phyloP scores from a whole-genome alignment of 2,113 vertebrate species.

The Rhinichthys klamathensis region DNA sequence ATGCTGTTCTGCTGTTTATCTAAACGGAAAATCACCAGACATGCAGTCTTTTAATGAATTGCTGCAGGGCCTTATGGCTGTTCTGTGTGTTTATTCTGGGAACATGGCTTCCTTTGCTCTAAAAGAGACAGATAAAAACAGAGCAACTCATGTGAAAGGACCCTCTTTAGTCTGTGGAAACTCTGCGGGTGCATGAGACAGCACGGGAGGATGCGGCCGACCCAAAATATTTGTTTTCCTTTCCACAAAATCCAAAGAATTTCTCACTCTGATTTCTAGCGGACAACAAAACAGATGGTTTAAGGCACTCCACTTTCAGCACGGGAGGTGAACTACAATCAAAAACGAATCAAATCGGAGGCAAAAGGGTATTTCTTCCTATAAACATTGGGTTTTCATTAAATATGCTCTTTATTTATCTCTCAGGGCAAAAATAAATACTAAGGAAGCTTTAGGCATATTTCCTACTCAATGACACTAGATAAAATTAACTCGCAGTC shows the following conservation, averaged over 20 bases:
- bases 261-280: conserved; percentile 52
- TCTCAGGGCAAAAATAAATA: not conserved
- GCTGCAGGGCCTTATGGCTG: not conserved
- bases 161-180: conserved; percentile 31
- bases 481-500: not conserved
- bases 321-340: conserved; percentile 22
- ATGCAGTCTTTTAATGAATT: conserved; percentile 23
- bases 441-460: not conserved
- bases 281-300: conserved; percentile 44
- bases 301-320: conserved; percentile 18
- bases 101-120: conserved; percentile 40
- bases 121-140: conserved; percentile 46
- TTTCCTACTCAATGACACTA: not conserved
- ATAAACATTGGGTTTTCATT: conserved; percentile 12
- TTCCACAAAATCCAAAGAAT: conserved; percentile 50
- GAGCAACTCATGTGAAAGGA: conserved; percentile 35
- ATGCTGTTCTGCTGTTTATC: conserved; percentile 29
- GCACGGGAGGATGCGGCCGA: conserved; percentile 22
- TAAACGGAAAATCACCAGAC: conserved; percentile 37
- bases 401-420: conserved; percentile 20
- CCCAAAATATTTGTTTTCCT: conserved; percentile 49
- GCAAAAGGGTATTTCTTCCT: not conserved
- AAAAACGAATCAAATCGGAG: not conserved
- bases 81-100: conserved; percentile 42
- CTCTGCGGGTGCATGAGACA: conserved; percentile 29